phyloP scores from a whole-genome alignment of 2,888 invertebrate species.

The Sympetrum striolatum region DNA sequence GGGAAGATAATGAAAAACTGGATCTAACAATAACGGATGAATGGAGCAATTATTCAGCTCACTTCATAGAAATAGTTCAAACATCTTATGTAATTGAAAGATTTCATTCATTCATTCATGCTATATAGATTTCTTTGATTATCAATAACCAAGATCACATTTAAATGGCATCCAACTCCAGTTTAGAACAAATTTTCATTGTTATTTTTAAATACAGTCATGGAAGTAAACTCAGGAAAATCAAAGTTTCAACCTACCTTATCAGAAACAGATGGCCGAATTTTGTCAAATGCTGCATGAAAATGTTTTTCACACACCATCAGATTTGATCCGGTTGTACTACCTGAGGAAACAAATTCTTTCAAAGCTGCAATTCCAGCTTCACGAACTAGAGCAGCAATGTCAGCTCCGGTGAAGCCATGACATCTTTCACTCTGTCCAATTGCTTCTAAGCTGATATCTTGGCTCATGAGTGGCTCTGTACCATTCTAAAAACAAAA shows the following conservation, averaged over 20 bases:
- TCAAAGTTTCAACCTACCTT: conserved; percentile 62
- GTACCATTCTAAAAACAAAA: conserved; percentile 72
- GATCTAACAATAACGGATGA: no score
- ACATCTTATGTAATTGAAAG: no score
- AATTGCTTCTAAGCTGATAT: conserved; percentile 77
- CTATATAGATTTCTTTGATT: no score
- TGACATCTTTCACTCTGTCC: conserved; percentile 72
- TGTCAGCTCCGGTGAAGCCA: conserved; percentile 92
- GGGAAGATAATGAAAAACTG: no score
- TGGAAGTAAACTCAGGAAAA: not conserved
- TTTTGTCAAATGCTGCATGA: conserved; percentile 74
- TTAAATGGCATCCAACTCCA: no score
- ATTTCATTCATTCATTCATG: no score
- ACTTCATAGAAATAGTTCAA: no score
- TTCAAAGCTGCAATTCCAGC: conserved; percentile 83
- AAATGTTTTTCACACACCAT: conserved; percentile 76
- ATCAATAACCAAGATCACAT: no score
- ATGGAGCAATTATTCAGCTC: no score
- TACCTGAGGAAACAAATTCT: conserved; percentile 67
- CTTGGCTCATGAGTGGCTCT: conserved; percentile 74
- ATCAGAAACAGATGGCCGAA: conserved; percentile 85
- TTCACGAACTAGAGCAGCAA: conserved; percentile 87
- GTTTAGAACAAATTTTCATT: no score
- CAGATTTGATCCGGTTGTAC: conserved; percentile 60
- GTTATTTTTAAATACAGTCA: no score